Evolutionary conservation across 2,888 invertebrate genomes (phyloP).

Genomic region (Apotomis betuletana): DNA sequence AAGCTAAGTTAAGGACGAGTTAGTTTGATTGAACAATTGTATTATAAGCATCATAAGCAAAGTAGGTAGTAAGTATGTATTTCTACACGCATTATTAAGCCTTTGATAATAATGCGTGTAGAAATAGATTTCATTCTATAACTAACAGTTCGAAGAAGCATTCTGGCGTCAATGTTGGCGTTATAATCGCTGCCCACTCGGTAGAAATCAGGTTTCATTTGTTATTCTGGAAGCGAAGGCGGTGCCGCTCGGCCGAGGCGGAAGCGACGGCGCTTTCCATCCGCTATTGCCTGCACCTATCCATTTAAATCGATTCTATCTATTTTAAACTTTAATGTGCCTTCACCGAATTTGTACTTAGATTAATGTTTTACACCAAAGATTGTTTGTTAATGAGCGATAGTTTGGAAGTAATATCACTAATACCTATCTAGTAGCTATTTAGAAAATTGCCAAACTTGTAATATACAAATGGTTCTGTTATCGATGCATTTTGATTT

Average conservation of each 20-base stretch:
- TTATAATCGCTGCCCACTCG: constrained; percentile 70
- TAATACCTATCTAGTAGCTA: no score
- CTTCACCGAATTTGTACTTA: not conserved
- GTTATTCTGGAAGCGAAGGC: constrained; percentile 81
- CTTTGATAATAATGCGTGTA: constrained; percentile 36
- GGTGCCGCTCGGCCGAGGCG: constrained; percentile 68
- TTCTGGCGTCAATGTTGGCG: constrained; percentile 57
- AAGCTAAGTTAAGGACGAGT: no score
- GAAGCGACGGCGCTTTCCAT: constrained; percentile 81
- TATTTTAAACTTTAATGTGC: constrained; percentile 33
- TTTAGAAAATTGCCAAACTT: no score
- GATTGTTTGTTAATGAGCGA: not conserved
- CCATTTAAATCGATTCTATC: constrained; percentile 67
- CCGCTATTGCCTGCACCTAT: constrained; percentile 70
- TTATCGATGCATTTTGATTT: no score
- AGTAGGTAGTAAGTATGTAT: no score
- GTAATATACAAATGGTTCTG: no score
- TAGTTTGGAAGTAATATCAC: no score
- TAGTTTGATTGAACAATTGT: no score
- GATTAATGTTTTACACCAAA: not conserved
- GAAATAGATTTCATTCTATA: constrained; percentile 49
- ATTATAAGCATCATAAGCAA: no score
- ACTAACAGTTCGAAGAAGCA: constrained; percentile 49
- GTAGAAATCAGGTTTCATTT: constrained; percentile 83
- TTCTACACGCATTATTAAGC: no score